Evolutionary conservation across 2,797 vertebrate species (phyloP), one percentile per base, ranked within the genome.

Genomic region (Pantherophis vulpinus): DNA sequence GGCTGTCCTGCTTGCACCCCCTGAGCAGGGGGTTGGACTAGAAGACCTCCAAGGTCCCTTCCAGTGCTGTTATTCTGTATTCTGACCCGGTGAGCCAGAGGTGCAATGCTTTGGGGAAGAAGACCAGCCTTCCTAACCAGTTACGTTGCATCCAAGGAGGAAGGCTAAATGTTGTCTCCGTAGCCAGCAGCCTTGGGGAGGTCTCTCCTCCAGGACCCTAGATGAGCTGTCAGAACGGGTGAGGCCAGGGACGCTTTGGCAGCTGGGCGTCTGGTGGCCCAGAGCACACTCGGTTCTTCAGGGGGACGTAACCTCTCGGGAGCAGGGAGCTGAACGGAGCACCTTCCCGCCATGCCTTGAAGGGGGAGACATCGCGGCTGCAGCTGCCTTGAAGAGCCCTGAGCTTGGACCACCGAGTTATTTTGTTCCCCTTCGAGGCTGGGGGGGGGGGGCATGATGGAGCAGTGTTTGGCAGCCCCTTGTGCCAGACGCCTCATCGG

Each of bases 131-230:
- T 70, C 66, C 5, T 32, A 14, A n/a, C 37, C 37, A 37, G 37
- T 37, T 37, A 42, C 1, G n/a, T 7, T 7, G n/a, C 14, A 18
- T 32, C n/a, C 66, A 32, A 14, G 66, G n/a, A 32, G n/a, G n/a
- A 32, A 70, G 61, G 66, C 66, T 32, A 7, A 1, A 7, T 32
- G 32, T 14, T 16, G 63, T 16, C 63, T 14, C 63, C n/a, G 1
- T 1, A 32, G 63, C 63, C 63, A 2, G 63, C 14, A 70, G 66
- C 66, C 5, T 32, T 16, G 66, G 7, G n/a, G n/a, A 32, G n/a
- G 0, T 7, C 5, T 14, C 63, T 18, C 5, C 29, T 70, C 29
- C n/a, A 3, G 66, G 14, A 32, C n/a, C 2, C 3, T 1, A 8
- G 66, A 3, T 1, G 66, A 32, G 66, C n/a, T 32, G n/a, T 18